Conservation (phyloP, 2,113 vertebrate species). For the Centrocercus urophasianus region DNA sequence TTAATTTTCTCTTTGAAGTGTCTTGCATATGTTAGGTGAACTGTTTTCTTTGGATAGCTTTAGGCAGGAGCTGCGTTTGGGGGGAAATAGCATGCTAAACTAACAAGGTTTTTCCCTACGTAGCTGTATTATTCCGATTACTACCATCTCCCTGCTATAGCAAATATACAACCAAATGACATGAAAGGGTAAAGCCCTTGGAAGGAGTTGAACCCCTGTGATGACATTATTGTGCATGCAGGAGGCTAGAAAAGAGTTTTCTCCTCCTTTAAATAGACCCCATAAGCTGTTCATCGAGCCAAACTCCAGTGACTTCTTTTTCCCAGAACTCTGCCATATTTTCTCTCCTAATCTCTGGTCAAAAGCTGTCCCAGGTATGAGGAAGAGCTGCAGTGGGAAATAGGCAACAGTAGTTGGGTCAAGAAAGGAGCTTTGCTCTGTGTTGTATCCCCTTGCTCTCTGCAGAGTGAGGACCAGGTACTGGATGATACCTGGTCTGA, state of each 20-base stretch:
- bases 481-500: not conserved
- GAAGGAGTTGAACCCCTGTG: not conserved
- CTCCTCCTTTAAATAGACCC: not conserved
- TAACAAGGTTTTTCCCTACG: not conserved
- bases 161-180: not conserved
- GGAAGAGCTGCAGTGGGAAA: not conserved
- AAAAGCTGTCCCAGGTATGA: not conserved
- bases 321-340: not conserved
- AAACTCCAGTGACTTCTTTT: not conserved
- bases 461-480: not conserved
- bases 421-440: not conserved
- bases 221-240: not conserved
- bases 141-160: not conserved
- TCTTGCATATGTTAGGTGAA: not conserved
- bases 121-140: not conserved
- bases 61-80: not conserved
- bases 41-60: slow-evolving; percentile 37
- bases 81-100: not conserved
- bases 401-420: not conserved
- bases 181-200: not conserved
- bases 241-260: not conserved
- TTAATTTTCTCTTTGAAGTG: slow-evolving; percentile 65
- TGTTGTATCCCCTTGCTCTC: not conserved
- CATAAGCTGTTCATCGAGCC: not conserved
- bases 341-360: not conserved